Conservation (phyloP, 1,140 invertebrate genomes). For the Drosophila ananassae region DNA sequence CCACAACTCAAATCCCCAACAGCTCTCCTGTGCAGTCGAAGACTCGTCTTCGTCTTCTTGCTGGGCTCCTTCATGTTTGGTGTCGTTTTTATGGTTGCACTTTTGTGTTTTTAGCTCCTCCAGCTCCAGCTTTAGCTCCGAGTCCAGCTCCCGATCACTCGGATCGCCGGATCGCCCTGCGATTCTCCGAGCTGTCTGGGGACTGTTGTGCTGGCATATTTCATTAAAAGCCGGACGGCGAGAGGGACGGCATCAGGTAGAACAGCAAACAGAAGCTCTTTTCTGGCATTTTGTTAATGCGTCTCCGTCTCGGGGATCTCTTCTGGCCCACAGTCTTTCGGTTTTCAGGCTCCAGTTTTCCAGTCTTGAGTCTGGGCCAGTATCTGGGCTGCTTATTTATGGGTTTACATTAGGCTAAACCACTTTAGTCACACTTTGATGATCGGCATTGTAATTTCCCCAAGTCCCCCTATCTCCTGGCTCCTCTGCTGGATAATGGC, state of each 20-base stretch:
- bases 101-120: slow-evolving; percentile 73
- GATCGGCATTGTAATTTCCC: slow-evolving; percentile 72
- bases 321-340: slow-evolving; percentile 5
- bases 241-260: slow-evolving; percentile 43
- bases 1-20: slow-evolving; percentile 27
- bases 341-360: slow-evolving; percentile 28
- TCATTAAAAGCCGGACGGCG: slow-evolving; percentile 66
- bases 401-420: slow-evolving; percentile 84
- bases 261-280: slow-evolving; percentile 80
- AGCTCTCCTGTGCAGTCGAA: not conserved
- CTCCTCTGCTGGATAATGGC: slow-evolving; percentile 52
- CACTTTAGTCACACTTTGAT: slow-evolving; percentile 84
- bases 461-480: not conserved
- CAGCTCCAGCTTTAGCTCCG: slow-evolving; percentile 18
- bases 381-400: slow-evolving; percentile 73
- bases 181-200: slow-evolving; percentile 16
- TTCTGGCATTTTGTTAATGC: slow-evolving; percentile 83
- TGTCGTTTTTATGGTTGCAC: slow-evolving; percentile 83
- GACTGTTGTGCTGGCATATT: slow-evolving; percentile 68
- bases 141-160: not conserved
- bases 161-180: slow-evolving; percentile 23
- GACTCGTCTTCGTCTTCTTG: slow-evolving; percentile 22
- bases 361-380: slow-evolving; percentile 15
- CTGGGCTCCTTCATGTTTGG: slow-evolving; percentile 55
- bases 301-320: slow-evolving; percentile 53